Percentiles rank a stretch among this genome's conserved stretches.
phyloP scores from a whole-genome alignment of 2,113 vertebrate species.

The Oncorhynchus nerka region DNA sequence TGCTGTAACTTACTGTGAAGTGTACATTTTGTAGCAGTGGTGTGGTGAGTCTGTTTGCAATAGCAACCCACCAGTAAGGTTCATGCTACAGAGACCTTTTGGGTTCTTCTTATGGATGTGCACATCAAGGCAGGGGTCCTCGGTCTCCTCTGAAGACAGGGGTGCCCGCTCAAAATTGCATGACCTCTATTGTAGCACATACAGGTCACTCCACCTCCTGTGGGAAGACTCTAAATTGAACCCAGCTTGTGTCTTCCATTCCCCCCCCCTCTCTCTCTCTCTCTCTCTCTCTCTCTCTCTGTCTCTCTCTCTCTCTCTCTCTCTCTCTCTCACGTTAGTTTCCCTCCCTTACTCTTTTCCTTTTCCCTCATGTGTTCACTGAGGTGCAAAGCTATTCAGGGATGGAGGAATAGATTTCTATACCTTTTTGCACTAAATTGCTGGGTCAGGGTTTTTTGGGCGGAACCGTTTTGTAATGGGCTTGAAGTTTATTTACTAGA shows the following conservation, averaged over 20 bases:
- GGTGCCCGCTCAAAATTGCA: constrained; percentile 70
- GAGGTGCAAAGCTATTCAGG: constrained; percentile 77
- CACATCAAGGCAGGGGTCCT: constrained; percentile 67
- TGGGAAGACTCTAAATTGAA: constrained; percentile 78
- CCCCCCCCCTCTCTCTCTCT: not conserved
- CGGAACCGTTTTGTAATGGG: constrained; percentile 68
- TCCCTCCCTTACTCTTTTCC: constrained; percentile 51
- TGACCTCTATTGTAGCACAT: constrained; percentile 77
- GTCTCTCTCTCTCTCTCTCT: too few species aligned
- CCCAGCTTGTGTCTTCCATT: constrained; percentile 77
- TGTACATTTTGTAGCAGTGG: constrained; percentile 45
- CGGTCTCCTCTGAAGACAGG: constrained; percentile 64
- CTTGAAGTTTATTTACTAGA: constrained; percentile 74
- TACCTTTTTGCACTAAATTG: constrained; percentile 65
- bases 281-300: too few species aligned
- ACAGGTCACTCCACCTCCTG: constrained; percentile 76
- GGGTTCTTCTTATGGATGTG: constrained; percentile 63
- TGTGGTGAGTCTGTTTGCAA: constrained; percentile 19
- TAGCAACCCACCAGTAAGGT: constrained; percentile 70
- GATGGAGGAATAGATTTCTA: constrained; percentile 71
- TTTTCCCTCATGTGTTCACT: constrained; percentile 73
- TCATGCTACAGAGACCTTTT: constrained; percentile 65
- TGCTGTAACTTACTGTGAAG: constrained; percentile 57
- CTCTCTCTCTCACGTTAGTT: constrained; percentile 16
- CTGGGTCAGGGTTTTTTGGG: constrained; percentile 71